phyloP scores from a whole-genome alignment of 2,888 invertebrate genomes.

The Drosophila antonietae region DNA sequence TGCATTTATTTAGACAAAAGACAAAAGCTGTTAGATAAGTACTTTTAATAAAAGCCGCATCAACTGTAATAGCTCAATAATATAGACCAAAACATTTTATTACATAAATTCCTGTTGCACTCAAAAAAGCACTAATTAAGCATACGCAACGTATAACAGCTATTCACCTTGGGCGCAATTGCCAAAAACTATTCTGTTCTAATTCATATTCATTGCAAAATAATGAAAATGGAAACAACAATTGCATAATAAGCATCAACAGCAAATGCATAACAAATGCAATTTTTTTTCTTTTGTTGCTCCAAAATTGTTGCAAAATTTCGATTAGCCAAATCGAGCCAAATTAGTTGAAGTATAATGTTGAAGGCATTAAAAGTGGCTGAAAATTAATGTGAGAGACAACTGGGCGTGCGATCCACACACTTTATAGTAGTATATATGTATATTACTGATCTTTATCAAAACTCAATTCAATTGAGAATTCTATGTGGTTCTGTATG shows the following conservation, averaged over 20 bases:
- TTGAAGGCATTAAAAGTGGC: too few relatives aligned
- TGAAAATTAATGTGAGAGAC: background rate
- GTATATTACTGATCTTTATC: background rate
- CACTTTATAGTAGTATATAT: background rate
- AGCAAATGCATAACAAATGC: too few relatives aligned
- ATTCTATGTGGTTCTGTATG: too few relatives aligned
- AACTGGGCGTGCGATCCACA: background rate
- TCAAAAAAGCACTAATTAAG: conserved; percentile 19
- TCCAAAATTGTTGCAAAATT: background rate
- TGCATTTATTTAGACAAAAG: too few relatives aligned
- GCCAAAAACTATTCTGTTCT: background rate
- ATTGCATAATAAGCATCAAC: background rate
- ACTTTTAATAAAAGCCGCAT: too few relatives aligned
- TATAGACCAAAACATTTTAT: conserved; percentile 40
- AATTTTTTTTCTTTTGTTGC: background rate
- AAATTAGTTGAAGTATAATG: background rate
- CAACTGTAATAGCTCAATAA: too few relatives aligned
- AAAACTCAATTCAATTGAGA: too few relatives aligned
- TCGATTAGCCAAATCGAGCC: background rate
- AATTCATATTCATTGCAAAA: background rate
- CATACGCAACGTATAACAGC: background rate
- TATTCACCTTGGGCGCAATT: background rate
- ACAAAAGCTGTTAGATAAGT: too few relatives aligned
- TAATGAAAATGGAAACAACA: background rate
- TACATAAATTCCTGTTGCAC: conserved; percentile 30